These are phyloP conservation scores for Vesta saturnalis DNA, from an alignment of 2,888 invertebrate species.

Conservation along the genomic window DNA sequence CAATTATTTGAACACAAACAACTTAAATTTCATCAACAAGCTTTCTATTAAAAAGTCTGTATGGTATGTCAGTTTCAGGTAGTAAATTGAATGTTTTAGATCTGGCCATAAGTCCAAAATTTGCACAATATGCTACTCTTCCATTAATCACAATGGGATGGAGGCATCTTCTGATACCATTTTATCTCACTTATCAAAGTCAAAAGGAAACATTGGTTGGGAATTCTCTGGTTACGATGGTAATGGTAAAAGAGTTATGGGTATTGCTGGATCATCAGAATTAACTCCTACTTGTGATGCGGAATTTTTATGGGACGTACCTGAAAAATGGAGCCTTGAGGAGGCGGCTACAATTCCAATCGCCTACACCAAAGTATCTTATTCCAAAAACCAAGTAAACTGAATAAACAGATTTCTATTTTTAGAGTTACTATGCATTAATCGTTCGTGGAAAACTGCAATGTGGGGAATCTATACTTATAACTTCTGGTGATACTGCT, in stretches of 20 bases:
- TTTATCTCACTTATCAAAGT: constrained; percentile 85
- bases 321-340: constrained; percentile 87
- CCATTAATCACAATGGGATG: constrained; percentile 98
- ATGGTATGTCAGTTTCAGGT: too few relatives aligned
- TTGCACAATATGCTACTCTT: constrained; percentile 91
- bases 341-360: constrained; percentile 96
- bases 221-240: constrained; percentile 90
- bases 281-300: constrained; percentile 90
- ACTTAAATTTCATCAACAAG: neutral
- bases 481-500: constrained; percentile 95
- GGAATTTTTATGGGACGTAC: constrained; percentile 89
- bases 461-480: constrained; percentile 85
- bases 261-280: constrained; percentile 89
- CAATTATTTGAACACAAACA: constrained; percentile 42
- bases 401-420: constrained; percentile 35
- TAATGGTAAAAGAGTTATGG: constrained; percentile 86
- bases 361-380: constrained; percentile 83
- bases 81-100: constrained; percentile 43
- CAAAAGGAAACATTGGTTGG: constrained; percentile 94
- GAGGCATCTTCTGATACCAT: constrained; percentile 96
- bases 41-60: too few relatives aligned
- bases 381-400: neutral
- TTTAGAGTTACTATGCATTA: constrained; percentile 85
- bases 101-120: constrained; percentile 68
- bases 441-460: constrained; percentile 86